These are phyloP conservation scores for Collichthys lucidus DNA, from an alignment of 2,113 vertebrate genomes.

Conservation along the genomic window DNA sequence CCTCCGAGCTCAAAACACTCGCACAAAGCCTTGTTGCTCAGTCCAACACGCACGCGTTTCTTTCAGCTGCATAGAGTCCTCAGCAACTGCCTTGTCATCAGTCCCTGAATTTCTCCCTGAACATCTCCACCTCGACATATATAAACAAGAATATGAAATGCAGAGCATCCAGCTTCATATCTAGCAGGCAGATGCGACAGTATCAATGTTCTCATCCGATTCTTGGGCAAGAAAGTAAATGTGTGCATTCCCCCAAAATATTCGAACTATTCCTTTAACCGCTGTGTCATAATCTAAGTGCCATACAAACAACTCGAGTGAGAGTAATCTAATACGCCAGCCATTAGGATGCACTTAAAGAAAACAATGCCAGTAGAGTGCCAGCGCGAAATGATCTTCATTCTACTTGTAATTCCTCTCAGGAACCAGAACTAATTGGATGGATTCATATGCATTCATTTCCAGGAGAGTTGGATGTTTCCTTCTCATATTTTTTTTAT, in stretches of 20 bases:
- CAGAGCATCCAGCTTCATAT: too few relatives aligned
- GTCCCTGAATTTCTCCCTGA: neutral
- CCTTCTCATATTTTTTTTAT: neutral
- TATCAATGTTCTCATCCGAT: neutral
- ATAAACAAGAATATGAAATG: too few relatives aligned
- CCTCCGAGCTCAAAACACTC: constrained; percentile 50
- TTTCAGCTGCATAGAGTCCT: constrained; percentile 8
- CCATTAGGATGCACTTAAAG: neutral
- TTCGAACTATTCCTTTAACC: neutral
- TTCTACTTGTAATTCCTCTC: constrained; percentile 10
- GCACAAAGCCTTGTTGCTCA: constrained; percentile 9
- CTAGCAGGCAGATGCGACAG: too few relatives aligned
- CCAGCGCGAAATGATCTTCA: neutral
- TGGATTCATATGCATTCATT: constrained; percentile 19
- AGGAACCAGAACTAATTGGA: constrained; percentile 24
- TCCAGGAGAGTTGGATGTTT: neutral
- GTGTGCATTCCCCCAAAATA: neutral
- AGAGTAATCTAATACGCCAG: neutral
- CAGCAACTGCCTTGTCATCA: neutral
- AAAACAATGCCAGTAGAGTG: constrained; percentile 1
- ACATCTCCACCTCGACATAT: too few relatives aligned
- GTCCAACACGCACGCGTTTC: neutral
- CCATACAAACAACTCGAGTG: neutral
- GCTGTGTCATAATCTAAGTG: neutral
- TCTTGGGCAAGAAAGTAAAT: neutral